A percentile compares a stretch with the other conserved stretches of the same genome.
Conservation (phyloP, 2,113 vertebrate species). For the Nycticorax nycticorax region DNA sequence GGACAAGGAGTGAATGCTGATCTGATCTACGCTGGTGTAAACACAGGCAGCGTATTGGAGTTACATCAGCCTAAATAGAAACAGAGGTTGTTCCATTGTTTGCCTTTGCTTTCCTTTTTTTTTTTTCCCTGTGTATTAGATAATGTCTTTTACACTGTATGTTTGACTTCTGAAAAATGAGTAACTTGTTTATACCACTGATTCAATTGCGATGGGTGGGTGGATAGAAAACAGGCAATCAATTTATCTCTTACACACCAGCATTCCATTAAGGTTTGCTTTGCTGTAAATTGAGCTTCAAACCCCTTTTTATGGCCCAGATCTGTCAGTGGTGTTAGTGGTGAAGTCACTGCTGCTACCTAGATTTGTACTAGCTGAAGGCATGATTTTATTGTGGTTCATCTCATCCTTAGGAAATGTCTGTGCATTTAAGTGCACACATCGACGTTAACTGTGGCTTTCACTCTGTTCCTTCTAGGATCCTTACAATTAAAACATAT, state of each 20-base stretch:
- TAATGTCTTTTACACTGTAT: neutral
- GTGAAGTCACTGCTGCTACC: neutral
- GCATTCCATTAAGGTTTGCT: neutral
- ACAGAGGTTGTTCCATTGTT: neutral
- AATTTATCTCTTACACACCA: neutral
- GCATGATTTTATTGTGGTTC: neutral
- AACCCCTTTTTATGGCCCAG: neutral
- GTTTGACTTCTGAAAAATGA: neutral
- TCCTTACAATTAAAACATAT: neutral
- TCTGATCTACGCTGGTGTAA: neutral
- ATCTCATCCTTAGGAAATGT: neutral
- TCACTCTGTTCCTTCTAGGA: neutral
- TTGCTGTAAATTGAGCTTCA: neutral
- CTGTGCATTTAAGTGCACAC: neutral
- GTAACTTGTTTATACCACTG: neutral
- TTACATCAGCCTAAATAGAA: neutral
- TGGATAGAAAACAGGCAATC: neutral
- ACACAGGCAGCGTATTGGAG: neutral
- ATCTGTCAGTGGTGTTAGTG: neutral
- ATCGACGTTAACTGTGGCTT: neutral
- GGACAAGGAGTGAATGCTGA: neutral
- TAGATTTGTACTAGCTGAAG: neutral
- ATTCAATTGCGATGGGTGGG: neutral
- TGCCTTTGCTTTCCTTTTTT: neutral
- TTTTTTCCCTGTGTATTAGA: neutral